phyloP scores from a whole-genome alignment of 2,888 invertebrate genomes.

The Zhuqinia jingwanae region DNA sequence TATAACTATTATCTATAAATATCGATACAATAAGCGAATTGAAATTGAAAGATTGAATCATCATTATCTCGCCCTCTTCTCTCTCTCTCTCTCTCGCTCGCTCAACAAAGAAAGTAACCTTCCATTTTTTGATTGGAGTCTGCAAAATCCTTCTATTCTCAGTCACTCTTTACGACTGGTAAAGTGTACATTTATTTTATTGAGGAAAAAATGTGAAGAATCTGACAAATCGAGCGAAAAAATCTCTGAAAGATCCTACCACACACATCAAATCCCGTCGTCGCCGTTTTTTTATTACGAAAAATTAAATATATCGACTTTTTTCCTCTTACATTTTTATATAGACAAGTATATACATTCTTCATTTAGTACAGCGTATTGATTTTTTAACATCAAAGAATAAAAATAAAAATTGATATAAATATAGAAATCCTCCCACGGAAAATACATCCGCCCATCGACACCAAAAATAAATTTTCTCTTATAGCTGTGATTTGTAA shows the following conservation, averaged over 20 bases:
- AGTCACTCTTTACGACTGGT: not conserved
- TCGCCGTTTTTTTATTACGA: not conserved
- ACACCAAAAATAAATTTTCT: not conserved
- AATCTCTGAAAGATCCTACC: not conserved
- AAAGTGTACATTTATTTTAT: conserved; percentile 4
- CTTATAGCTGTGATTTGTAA: not conserved
- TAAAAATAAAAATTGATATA: not conserved
- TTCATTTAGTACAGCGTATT: not conserved
- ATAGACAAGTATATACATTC: not conserved
- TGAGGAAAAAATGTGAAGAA: not conserved
- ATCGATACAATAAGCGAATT: conserved; percentile 20
- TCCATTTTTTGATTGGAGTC: conserved; percentile 16
- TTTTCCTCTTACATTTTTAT: not conserved
- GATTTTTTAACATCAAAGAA: too few relatives aligned
- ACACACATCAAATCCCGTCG: not conserved
- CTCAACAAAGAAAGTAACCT: conserved; percentile 8
- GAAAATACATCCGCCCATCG: not conserved
- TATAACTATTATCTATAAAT: conserved; percentile 24
- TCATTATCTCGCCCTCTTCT: not conserved
- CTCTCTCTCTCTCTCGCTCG: not conserved
- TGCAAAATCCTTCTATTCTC: not conserved
- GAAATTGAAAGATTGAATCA: conserved; percentile 7
- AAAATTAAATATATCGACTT: not conserved
- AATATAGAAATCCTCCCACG: not conserved
- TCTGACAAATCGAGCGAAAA: conserved; percentile 10